These are phyloP conservation scores for Tineola bisselliella DNA, from an alignment of 2,888 invertebrate genomes.

Conservation along the genomic window DNA sequence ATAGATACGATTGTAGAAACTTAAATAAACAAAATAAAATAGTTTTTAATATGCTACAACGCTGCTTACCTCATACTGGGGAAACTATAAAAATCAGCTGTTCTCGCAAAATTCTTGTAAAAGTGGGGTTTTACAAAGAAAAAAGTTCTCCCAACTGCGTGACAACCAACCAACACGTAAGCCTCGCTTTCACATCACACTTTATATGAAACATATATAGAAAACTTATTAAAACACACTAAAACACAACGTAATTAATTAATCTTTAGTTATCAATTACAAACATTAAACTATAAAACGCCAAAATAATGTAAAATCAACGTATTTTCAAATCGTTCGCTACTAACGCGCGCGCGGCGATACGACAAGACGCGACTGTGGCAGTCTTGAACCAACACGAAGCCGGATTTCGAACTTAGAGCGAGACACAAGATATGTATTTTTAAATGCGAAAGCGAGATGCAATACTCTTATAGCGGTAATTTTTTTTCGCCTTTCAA, in stretches of 20 bases:
- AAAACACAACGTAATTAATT: neutral
- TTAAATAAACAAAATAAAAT: no score
- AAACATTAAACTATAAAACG: neutral
- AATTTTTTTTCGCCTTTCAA: slow-evolving; percentile 63
- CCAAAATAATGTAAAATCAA: no score
- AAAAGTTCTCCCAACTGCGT: neutral
- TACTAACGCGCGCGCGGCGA: neutral
- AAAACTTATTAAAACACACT: neutral
- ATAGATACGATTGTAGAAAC: no score
- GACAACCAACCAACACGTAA: neutral
- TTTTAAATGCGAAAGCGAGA: slow-evolving; percentile 29
- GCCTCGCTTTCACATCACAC: slow-evolving; percentile 8
- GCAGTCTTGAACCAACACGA: slow-evolving; percentile 32
- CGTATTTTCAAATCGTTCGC: neutral
- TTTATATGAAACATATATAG: neutral
- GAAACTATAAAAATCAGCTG: neutral
- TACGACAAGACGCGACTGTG: slow-evolving; percentile 33
- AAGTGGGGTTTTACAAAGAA: neutral
- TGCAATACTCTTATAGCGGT: slow-evolving; percentile 54
- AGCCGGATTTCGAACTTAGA: slow-evolving; percentile 34
- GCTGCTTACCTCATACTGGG: neutral
- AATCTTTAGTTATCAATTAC: neutral
- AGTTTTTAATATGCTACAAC: neutral
- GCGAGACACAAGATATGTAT: slow-evolving; percentile 28
- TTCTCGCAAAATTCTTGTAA: neutral